A percentile compares a stretch with the other conserved stretches of the same genome.
phyloP scores from a whole-genome alignment of 2,888 invertebrate genomes.

The Agrotis exclamationis region DNA sequence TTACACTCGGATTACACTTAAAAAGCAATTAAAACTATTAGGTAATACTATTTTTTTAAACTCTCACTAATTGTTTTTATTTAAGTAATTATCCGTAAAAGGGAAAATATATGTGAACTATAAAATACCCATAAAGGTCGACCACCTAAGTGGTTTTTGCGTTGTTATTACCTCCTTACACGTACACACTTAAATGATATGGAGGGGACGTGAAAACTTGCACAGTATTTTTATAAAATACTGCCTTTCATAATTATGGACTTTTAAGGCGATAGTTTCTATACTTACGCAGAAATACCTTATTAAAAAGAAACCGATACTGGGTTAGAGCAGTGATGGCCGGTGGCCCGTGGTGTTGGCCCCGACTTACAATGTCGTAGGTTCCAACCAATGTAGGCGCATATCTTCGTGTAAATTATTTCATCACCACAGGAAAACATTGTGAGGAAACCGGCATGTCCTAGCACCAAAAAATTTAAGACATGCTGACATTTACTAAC shows the following conservation, averaged over 20 bases:
- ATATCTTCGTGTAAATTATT: too few species aligned
- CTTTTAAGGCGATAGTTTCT: slow-evolving; percentile 1
- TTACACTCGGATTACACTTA: background rate
- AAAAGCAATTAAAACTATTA: slow-evolving; percentile 23
- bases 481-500: too few species aligned
- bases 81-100: slow-evolving; percentile 62
- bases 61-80: slow-evolving; percentile 48
- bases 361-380: too few species aligned
- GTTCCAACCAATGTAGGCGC: too few species aligned
- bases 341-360: too few species aligned
- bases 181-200: slow-evolving; percentile 43
- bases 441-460: too few species aligned
- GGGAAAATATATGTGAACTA: slow-evolving; percentile 60
- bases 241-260: slow-evolving; percentile 33
- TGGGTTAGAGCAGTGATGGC: background rate
- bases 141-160: slow-evolving; percentile 55
- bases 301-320: slow-evolving; percentile 7
- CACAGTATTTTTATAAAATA: slow-evolving; percentile 34
- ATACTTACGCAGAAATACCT: background rate
- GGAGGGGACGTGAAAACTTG: slow-evolving; percentile 49
- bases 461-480: too few species aligned
- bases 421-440: too few species aligned
- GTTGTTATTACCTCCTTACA: slow-evolving; percentile 32
- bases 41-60: slow-evolving; percentile 42
- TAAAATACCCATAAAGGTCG: slow-evolving; percentile 65